Conservation (phyloP, 2,797 vertebrate species). For the Lacerta viridis region DNA sequence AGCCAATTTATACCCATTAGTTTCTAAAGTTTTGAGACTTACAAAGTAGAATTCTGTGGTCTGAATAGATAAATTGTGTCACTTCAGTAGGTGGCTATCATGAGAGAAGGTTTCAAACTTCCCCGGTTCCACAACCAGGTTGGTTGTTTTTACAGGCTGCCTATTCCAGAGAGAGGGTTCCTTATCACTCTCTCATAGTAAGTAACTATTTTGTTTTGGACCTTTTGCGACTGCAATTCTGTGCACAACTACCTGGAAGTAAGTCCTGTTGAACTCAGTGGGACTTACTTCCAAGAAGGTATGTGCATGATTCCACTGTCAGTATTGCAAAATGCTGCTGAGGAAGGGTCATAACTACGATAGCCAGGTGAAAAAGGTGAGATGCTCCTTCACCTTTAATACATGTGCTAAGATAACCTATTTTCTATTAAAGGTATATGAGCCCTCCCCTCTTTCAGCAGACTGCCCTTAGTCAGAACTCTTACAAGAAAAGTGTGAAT, state of each 20-base stretch:
- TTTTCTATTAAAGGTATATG: neutral
- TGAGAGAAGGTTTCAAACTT: neutral
- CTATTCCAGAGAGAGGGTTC: conserved; percentile 40
- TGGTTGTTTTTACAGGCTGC: neutral
- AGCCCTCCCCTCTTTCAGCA: neutral
- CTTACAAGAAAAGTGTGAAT: neutral
- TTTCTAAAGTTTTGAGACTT: neutral
- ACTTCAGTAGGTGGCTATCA: neutral
- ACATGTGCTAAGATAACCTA: neutral
- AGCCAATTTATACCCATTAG: neutral
- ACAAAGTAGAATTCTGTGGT: neutral
- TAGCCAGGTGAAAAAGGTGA: neutral
- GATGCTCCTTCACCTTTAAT: neutral
- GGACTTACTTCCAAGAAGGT: neutral
- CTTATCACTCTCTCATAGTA: conserved; percentile 31
- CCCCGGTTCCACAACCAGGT: neutral
- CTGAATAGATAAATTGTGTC: neutral
- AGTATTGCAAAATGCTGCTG: neutral
- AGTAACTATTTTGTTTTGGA: neutral
- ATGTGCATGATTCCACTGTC: neutral
- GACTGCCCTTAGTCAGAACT: neutral
- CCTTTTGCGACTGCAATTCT: neutral
- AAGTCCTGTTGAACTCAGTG: neutral
- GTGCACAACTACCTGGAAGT: no score
- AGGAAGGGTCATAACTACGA: neutral